Evolutionary conservation across 2,113 vertebrate species (phyloP).

Genomic region (Eptesicus fuscus): DNA sequence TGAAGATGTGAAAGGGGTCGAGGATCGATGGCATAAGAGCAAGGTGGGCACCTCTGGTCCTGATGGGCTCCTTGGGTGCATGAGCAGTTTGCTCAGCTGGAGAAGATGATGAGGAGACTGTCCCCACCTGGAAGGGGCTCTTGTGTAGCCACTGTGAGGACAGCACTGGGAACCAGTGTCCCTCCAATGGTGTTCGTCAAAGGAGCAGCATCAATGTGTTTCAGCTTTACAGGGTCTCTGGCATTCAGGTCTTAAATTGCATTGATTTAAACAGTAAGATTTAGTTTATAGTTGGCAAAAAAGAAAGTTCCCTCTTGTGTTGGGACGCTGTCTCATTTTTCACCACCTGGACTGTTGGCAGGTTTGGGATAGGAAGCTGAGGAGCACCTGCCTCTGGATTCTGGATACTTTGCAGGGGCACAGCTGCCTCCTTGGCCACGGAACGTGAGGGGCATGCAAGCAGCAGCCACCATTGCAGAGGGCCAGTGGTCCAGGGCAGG

Average conservation of each 20-base stretch:
- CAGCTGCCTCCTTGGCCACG: not conserved
- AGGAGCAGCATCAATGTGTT: not conserved
- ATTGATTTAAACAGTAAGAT: not conserved
- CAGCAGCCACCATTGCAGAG: not conserved
- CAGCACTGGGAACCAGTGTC: fast-evolving
- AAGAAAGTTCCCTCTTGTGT: not conserved
- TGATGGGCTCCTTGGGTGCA: fast-evolving
- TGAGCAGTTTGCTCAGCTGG: fast-evolving
- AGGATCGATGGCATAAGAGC: fast-evolving
- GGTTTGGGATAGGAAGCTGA: not conserved
- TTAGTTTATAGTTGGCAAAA: too few relatives aligned
- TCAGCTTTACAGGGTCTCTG: not conserved
- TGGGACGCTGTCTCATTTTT: not conserved
- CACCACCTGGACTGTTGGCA: not conserved
- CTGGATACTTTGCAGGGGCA: not conserved
- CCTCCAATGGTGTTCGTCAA: fast-evolving
- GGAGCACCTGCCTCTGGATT: not conserved
- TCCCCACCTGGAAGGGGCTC: not conserved
- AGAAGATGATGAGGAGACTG: too few relatives aligned
- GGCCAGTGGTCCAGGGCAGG: not conserved
- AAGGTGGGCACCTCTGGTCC: not conserved
- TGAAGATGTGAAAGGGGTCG: fast-evolving
- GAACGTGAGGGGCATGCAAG: not conserved
- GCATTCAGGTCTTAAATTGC: not conserved
- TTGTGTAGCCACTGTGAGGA: fast-evolving